Percentiles rank a stretch among this genome's conserved stretches.
Evolutionary conservation across 2,888 invertebrate genomes (phyloP).

Genomic region (Chrysopilus asiliformis): DNA sequence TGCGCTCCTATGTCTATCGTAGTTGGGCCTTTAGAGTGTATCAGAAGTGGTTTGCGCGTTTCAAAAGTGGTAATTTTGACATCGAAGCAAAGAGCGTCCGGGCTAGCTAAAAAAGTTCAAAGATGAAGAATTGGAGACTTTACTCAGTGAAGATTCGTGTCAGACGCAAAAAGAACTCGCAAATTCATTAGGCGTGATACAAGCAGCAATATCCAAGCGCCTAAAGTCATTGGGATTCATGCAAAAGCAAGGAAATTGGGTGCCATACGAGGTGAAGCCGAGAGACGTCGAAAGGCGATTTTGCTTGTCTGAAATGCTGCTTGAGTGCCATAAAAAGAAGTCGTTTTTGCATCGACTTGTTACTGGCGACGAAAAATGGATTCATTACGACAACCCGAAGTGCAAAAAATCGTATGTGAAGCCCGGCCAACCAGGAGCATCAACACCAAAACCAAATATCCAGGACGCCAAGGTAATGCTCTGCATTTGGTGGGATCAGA

Average conservation of each 20-base stretch:
- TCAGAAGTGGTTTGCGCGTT: constrained; percentile 5
- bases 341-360: constrained; percentile 4
- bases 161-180: constrained; percentile 14
- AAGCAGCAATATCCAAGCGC: constrained; percentile 9
- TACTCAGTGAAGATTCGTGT: constrained; percentile 14
- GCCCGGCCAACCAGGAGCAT: neutral
- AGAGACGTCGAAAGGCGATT: constrained; percentile 13
- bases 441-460: too few species aligned
- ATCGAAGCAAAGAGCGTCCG: constrained; percentile 4
- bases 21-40: neutral
- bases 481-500: too few species aligned
- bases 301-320: constrained; percentile 8
- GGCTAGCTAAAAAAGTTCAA: constrained; percentile 10
- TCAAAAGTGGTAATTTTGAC: constrained; percentile 4
- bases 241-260: constrained; percentile 13
- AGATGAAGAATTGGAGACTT: constrained; percentile 13
- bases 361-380: constrained; percentile 7
- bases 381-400: constrained; percentile 7
- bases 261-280: constrained; percentile 12
- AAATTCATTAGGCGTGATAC: constrained; percentile 8
- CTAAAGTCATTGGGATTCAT: neutral
- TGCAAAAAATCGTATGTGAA: constrained; percentile 6
- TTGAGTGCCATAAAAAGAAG: constrained; percentile 6
- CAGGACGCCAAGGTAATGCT: too few species aligned
- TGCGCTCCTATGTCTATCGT: too few species aligned